These are phyloP conservation scores for Helicoverpa zea DNA, from an alignment of 1,140 invertebrate genomes.

Conservation along the genomic window DNA sequence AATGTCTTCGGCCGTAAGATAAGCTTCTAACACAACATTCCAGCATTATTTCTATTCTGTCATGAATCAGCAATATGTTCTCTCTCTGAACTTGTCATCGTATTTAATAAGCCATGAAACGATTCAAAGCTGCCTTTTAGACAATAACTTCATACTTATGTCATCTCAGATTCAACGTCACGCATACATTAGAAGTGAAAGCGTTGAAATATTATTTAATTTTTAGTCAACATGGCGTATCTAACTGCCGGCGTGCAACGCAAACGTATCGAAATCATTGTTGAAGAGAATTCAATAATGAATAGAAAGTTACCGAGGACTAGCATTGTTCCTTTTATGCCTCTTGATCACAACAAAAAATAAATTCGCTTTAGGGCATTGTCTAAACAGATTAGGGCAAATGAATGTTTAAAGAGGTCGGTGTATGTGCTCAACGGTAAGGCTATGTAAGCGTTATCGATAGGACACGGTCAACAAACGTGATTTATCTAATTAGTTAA, in stretches of 20 bases:
- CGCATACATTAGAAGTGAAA: slow-evolving; percentile 39
- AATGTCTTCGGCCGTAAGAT: slow-evolving; percentile 9
- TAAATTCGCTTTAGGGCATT: slow-evolving; percentile 35
- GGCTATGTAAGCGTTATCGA: slow-evolving; percentile 36
- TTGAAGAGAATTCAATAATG: not conserved
- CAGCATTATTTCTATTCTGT: not conserved
- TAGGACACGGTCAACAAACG: slow-evolving; percentile 20
- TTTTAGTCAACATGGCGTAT: slow-evolving; percentile 45
- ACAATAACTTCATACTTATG: slow-evolving; percentile 31
- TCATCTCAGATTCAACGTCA: slow-evolving; percentile 14
- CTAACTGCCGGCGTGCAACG: slow-evolving; percentile 34
- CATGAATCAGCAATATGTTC: slow-evolving; percentile 1
- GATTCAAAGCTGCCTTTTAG: not conserved
- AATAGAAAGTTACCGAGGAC: slow-evolving; percentile 3
- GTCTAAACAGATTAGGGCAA: slow-evolving; percentile 33
- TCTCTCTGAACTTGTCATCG: slow-evolving; percentile 30
- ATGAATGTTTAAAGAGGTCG: slow-evolving; percentile 37
- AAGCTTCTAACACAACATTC: slow-evolving; percentile 23
- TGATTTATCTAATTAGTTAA: slow-evolving; percentile 30
- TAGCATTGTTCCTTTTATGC: slow-evolving; percentile 31
- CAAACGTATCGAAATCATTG: slow-evolving; percentile 21
- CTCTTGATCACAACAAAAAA: slow-evolving; percentile 44
- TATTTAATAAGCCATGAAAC: slow-evolving; percentile 35
- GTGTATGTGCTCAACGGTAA: slow-evolving; percentile 11
- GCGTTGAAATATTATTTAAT: slow-evolving; percentile 38